A percentile compares a stretch with the other conserved stretches of the same genome.
These are phyloP conservation scores for Saccopteryx leptura DNA, from an alignment of 2,113 vertebrate genomes.

Conservation along the genomic window DNA sequence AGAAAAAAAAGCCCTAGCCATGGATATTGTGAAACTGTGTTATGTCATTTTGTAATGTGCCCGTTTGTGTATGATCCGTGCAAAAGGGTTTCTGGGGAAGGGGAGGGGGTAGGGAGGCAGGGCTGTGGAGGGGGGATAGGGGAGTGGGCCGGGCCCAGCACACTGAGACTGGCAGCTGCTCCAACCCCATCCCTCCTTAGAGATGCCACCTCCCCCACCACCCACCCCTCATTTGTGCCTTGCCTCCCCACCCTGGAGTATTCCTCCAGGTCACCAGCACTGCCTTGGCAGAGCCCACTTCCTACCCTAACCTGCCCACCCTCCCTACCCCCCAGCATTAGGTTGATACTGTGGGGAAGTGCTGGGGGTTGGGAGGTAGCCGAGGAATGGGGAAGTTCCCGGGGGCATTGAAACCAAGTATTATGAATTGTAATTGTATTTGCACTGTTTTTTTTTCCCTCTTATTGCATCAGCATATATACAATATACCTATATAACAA, in stretches of 20 bases:
- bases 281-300: constrained; percentile 84
- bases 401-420: constrained; percentile 84
- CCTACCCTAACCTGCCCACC: constrained; percentile 76
- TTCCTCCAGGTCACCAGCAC: constrained; percentile 84
- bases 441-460: constrained; percentile 86
- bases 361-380: constrained; percentile 80
- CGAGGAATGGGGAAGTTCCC: constrained; percentile 77
- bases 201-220: constrained; percentile 83
- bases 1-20: constrained; percentile 92
- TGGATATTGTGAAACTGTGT: constrained; percentile 97
- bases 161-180: constrained; percentile 83
- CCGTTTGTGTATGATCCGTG: constrained; percentile 97
- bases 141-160: constrained; percentile 82
- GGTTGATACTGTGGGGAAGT: constrained; percentile 76
- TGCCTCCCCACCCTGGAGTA: constrained; percentile 83
- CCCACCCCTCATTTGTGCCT: constrained; percentile 86
- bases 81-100: constrained; percentile 92
- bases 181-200: constrained; percentile 75
- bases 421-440: constrained; percentile 88
- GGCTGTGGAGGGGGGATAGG: constrained; percentile 76
- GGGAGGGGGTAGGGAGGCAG: constrained; percentile 74
- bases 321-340: constrained; percentile 79
- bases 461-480: constrained; percentile 86
- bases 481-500: constrained; percentile 84
- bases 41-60: constrained; percentile 97